Evolutionary conservation across 2,888 invertebrate species (phyloP).

Genomic region (Drosophila suboccidentalis): DNA sequence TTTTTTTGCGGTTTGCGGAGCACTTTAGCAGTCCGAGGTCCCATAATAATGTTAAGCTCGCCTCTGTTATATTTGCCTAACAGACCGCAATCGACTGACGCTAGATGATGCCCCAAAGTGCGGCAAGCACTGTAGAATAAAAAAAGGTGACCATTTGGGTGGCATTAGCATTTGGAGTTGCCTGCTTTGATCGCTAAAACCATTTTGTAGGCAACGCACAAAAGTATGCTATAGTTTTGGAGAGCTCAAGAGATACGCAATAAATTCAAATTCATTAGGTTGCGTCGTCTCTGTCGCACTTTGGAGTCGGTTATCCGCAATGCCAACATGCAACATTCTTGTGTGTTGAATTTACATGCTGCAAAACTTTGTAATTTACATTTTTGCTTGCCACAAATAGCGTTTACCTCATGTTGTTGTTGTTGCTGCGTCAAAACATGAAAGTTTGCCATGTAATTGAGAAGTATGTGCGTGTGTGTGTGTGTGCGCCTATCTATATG

Average conservation of each 20-base stretch:
- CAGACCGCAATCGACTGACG: constrained; percentile 56
- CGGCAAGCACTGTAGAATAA: neutral
- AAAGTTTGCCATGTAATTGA: constrained; percentile 46
- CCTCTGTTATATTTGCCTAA: constrained; percentile 49
- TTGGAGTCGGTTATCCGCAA: neutral
- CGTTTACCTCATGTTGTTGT: constrained; percentile 13
- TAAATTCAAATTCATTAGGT: constrained; percentile 46
- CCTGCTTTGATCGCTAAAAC: neutral
- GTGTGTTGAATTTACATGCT: constrained; percentile 24
- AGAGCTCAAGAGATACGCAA: constrained; percentile 1
- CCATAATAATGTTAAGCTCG: constrained; percentile 63
- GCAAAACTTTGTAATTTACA: constrained; percentile 56
- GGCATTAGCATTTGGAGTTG: constrained; percentile 21
- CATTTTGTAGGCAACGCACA: neutral
- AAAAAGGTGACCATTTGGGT: constrained; percentile 5
- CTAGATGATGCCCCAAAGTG: constrained; percentile 25
- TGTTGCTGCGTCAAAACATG: constrained; percentile 18
- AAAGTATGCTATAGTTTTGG: constrained; percentile 27
- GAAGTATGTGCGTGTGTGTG: constrained; percentile 24
- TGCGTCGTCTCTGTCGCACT: neutral
- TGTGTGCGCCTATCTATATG: constrained; percentile 8
- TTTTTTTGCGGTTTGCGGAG: constrained; percentile 67
- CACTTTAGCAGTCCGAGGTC: constrained; percentile 45
- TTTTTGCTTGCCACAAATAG: constrained; percentile 39
- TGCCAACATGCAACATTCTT: constrained; percentile 38